These are phyloP conservation scores for Melanotaenia duboulayi DNA, from an alignment of 2,113 vertebrate species.

Conservation along the genomic window DNA sequence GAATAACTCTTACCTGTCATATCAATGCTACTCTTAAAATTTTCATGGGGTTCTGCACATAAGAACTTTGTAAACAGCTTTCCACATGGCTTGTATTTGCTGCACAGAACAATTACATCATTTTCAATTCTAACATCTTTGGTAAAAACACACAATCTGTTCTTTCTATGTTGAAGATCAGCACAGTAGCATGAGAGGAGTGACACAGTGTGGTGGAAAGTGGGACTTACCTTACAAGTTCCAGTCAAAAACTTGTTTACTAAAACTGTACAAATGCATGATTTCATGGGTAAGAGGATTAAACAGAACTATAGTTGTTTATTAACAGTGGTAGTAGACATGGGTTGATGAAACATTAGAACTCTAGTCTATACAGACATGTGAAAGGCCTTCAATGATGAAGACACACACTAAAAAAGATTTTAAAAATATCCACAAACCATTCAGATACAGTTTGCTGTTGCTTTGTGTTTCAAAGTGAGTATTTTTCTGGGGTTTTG, in stretches of 20 bases:
- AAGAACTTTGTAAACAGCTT: no score
- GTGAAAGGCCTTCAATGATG: background rate
- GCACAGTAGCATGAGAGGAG: constrained; percentile 43
- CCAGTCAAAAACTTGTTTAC: background rate
- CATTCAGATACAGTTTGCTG: background rate
- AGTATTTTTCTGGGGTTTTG: no score
- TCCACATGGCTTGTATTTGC: no score
- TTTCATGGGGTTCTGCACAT: background rate
- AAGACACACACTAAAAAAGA: background rate
- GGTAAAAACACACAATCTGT: background rate
- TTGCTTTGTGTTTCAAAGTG: background rate
- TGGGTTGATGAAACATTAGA: background rate
- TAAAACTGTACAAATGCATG: background rate
- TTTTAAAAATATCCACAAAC: background rate
- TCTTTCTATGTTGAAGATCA: constrained; percentile 20
- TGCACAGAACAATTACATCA: background rate
- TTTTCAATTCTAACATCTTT: background rate
- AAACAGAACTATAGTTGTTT: background rate
- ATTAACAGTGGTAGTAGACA: no score
- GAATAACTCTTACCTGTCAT: background rate
- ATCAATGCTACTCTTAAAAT: constrained; percentile 1
- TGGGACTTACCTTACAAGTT: constrained; percentile 16
- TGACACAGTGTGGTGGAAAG: constrained; percentile 72
- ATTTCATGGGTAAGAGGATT: background rate
- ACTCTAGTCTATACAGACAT: background rate